Percentiles rank a stretch among this genome's conserved stretches.
Evolutionary conservation across 2,113 vertebrate genomes (phyloP).

Genomic region (Polyodon spathula): DNA sequence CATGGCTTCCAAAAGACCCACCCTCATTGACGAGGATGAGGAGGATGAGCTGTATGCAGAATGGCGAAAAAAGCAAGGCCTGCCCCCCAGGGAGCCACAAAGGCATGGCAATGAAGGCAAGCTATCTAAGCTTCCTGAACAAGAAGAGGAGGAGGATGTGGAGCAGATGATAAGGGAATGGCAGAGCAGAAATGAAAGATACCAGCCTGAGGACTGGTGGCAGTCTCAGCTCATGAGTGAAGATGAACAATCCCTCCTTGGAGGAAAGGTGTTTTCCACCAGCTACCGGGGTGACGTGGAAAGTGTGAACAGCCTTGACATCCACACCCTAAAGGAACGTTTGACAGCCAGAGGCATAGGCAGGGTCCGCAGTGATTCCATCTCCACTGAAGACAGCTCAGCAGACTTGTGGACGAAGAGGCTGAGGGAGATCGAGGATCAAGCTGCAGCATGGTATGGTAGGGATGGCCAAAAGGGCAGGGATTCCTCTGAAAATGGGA

Average conservation of each 20-base stretch:
- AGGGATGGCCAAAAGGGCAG: slow-evolving; percentile 24
- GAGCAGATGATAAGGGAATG: slow-evolving; percentile 69
- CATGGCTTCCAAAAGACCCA: slow-evolving; percentile 47
- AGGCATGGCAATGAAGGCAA: slow-evolving; percentile 12
- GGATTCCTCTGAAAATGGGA: slow-evolving; percentile 17
- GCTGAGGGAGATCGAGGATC: slow-evolving; percentile 74
- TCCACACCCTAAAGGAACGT: slow-evolving; percentile 57
- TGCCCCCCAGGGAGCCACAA: slow-evolving; percentile 27
- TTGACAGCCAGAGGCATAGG: slow-evolving; percentile 37
- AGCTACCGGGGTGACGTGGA: slow-evolving; percentile 51
- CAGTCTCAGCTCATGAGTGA: slow-evolving; percentile 50
- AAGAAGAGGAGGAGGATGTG: slow-evolving; percentile 50
- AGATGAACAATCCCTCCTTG: slow-evolving; percentile 28
- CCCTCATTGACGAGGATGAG: slow-evolving; percentile 45
- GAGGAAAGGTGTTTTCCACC: slow-evolving; percentile 20
- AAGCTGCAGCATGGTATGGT: slow-evolving; percentile 58
- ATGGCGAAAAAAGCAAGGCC: slow-evolving; percentile 35
- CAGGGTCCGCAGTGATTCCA: slow-evolving; percentile 39
- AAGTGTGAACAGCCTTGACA: slow-evolving; percentile 72
- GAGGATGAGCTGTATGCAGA: slow-evolving; percentile 39
- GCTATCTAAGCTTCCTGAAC: slow-evolving; percentile 18
- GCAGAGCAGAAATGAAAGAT: slow-evolving; percentile 80
- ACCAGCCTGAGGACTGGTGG: slow-evolving; percentile 60
- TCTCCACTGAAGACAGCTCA: slow-evolving; percentile 58
- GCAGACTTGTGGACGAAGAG: slow-evolving; percentile 83